phyloP scores from a whole-genome alignment of 2,888 invertebrate species.

The Cryptosula pallasiana region DNA sequence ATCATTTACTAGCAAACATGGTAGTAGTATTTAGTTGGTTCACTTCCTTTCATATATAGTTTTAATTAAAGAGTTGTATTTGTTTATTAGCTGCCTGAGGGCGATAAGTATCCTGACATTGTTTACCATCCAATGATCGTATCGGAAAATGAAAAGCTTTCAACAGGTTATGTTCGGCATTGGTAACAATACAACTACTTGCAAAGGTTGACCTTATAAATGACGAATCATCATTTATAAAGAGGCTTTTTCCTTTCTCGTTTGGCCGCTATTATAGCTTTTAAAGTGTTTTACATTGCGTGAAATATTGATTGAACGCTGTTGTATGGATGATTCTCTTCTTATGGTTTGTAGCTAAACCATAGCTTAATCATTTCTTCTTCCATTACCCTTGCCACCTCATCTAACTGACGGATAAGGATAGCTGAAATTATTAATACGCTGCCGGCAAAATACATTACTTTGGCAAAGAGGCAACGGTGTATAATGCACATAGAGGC shows the following conservation, averaged over 20 bases:
- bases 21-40: too few relatives aligned
- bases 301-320: not conserved
- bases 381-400: conserved; percentile 8
- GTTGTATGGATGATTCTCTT: too few relatives aligned
- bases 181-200: not conserved
- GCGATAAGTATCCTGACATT: not conserved
- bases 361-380: not conserved
- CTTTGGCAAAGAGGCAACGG: not conserved
- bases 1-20: too few relatives aligned
- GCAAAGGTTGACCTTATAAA: too few relatives aligned
- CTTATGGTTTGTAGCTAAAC: not conserved
- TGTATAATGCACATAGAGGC: too few relatives aligned
- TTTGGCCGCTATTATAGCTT: not conserved
- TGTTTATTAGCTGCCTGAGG: not conserved
- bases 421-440: not conserved
- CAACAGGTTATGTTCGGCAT: not conserved
- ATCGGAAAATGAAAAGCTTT: conserved; percentile 7
- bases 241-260: not conserved
- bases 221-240: not conserved
- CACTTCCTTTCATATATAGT: not conserved
- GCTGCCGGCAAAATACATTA: not conserved
- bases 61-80: conserved; percentile 1
- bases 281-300: not conserved
- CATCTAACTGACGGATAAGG: not conserved
- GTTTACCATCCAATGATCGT: conserved; percentile 7